Base-by-base conservation (phyloP, 2,888 invertebrate genomes). In the Itoplectis maculator region DNA sequence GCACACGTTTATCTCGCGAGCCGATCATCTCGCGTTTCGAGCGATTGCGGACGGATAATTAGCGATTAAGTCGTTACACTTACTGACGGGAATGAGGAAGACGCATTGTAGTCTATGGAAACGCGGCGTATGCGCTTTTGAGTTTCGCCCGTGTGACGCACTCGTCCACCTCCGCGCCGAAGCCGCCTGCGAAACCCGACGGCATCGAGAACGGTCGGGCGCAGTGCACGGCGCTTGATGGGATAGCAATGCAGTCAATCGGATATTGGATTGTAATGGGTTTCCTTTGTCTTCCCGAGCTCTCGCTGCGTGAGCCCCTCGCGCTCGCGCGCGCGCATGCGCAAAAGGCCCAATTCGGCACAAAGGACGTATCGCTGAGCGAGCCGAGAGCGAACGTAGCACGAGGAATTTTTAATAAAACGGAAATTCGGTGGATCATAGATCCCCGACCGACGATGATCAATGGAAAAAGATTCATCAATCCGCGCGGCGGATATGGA, bases 41-140 rank as follows among this genome's bases (percentile, higher is more conserved):
- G 8, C 8, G n/a, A n/a, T n/a, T n/a, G n/a, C 29, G 29, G 5
- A 15, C 29, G 29, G 56, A 15, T 59, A 77, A 75, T 79, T 70
- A 74, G 56, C 49, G 47, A 49, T 35, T 74, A 45, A 73, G 15
- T 35, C 40, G 47, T 18, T n/a, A 35, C 49, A 45, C 2, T 13
- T 70, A 42, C 56, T 81, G 65, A 66, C 68, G 61, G 75, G 69
- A 77, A 77, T 18, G 61, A 35, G 51, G 49, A 66, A 7, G 37
- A 8, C 63, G 66, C 66, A 56, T 72, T 20, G 0, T n/a, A 15
- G 3, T 9, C 23, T 37, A 65, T 35, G 5, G 56, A 68, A 11
- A 51, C 68, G 59, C 51, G 15, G 54, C 54, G 63, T 23, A 77
- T 69, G 56, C 40, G 40, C 56, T 45, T 49, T 40, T 20, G 13